Evolutionary conservation across 1,140 invertebrate genomes (phyloP).

Genomic region (Drosophila tropicalis): DNA sequence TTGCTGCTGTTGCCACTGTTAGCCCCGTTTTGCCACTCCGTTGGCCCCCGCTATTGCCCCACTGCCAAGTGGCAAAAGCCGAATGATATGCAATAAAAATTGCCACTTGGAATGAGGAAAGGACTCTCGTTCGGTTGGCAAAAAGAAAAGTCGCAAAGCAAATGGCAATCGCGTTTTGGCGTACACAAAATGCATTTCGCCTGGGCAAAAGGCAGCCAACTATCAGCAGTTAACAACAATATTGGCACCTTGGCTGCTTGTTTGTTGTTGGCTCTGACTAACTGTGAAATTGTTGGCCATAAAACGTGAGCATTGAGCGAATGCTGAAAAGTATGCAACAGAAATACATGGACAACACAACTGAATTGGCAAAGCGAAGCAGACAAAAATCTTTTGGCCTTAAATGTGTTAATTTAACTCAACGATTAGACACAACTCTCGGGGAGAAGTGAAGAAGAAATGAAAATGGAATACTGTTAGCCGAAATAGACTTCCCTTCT

Average conservation of each 20-base stretch:
- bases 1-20: constrained; percentile 23
- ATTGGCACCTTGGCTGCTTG: constrained; percentile 69
- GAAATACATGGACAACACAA: constrained; percentile 5
- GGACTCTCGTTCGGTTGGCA: constrained; percentile 3
- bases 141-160: constrained; percentile 47
- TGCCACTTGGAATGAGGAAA: constrained; percentile 44
- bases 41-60: constrained; percentile 16
- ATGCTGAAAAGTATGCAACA: constrained; percentile 52
- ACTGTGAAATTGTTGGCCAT: constrained; percentile 77
- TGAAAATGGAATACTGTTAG: background rate
- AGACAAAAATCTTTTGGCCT: constrained; percentile 69
- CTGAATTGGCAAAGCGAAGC: constrained; percentile 11
- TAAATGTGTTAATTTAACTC: constrained; percentile 79
- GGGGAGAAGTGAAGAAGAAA: background rate
- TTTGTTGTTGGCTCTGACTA: constrained; percentile 55
- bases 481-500: constrained; percentile 9
- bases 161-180: constrained; percentile 76
- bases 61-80: constrained; percentile 60
- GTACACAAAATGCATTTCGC: constrained; percentile 62
- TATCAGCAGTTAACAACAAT: constrained; percentile 81
- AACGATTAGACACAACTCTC: constrained; percentile 64
- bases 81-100: constrained; percentile 74
- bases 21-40: background rate
- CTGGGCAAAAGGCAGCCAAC: constrained; percentile 51
- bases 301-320: constrained; percentile 69